phyloP scores from a whole-genome alignment of 1,140 invertebrate genomes.

The Procambarus clarkii region DNA sequence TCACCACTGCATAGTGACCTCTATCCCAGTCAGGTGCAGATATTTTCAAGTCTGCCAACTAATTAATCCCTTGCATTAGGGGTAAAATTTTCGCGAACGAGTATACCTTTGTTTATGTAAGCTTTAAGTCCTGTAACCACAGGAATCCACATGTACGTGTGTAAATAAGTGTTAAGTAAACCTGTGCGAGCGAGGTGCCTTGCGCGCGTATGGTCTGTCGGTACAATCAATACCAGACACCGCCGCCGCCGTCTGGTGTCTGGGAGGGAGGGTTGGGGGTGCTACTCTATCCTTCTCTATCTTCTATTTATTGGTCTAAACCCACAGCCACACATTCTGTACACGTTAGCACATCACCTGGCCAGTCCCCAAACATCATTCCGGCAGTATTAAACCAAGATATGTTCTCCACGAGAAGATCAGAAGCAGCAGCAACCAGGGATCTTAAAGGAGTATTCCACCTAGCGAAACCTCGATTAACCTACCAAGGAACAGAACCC shows the following conservation, averaged over 20 bases:
- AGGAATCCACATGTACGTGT: no score
- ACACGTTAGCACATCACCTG: neutral
- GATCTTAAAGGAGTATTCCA: neutral
- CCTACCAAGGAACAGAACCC: neutral
- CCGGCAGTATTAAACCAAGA: no score
- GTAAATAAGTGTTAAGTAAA: neutral
- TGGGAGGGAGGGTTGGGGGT: neutral
- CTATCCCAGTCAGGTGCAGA: neutral
- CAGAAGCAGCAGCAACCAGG: neutral
- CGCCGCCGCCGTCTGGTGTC: slow-evolving; percentile 18
- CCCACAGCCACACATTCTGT: neutral
- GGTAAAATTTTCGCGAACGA: neutral
- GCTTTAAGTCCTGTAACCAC: no score
- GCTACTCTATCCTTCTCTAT: neutral
- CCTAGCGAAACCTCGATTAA: neutral
- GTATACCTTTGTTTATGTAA: no score
- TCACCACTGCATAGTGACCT: neutral
- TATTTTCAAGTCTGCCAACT: neutral
- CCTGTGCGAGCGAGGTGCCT: neutral
- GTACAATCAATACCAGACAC: slow-evolving; percentile 56
- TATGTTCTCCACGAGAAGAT: no score
- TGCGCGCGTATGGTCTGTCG: slow-evolving; percentile 40
- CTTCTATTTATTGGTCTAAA: no score
- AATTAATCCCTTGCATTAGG: neutral
- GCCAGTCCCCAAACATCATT: no score